phyloP scores from a whole-genome alignment of 2,888 invertebrate genomes.

The Lampropteryx suffumata region DNA sequence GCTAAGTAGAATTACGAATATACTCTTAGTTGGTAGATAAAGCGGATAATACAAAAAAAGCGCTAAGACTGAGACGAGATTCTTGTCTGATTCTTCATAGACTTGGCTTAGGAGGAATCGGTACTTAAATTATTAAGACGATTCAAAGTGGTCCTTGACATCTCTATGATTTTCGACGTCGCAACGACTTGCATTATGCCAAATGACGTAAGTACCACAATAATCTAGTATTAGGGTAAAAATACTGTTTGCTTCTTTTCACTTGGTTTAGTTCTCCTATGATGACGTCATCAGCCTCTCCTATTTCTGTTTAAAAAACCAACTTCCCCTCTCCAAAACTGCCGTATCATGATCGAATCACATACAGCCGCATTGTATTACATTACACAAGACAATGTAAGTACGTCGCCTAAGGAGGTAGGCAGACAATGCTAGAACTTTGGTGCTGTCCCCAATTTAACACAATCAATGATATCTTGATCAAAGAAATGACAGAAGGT shows the following conservation, averaged over 20 bases:
- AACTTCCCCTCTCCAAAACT: conserved; percentile 11
- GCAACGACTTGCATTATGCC: too few relatives aligned
- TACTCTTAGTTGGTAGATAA: too few relatives aligned
- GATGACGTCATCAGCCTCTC: conserved; percentile 3
- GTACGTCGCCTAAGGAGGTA: neutral
- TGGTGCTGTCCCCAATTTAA: conserved; percentile 9
- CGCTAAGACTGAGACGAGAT: too few relatives aligned
- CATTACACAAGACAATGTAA: conserved; percentile 27
- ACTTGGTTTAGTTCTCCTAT: neutral
- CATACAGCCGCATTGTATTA: conserved; percentile 27
- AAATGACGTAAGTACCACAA: too few relatives aligned
- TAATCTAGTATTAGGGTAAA: too few relatives aligned
- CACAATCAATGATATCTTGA: conserved; percentile 34
- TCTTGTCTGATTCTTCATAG: too few relatives aligned
- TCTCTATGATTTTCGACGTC: too few relatives aligned
- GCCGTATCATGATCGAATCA: conserved; percentile 22
- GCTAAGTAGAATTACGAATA: too few relatives aligned
- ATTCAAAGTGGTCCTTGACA: too few relatives aligned
- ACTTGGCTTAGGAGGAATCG: too few relatives aligned
- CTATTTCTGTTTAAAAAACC: conserved; percentile 11
- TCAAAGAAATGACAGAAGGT: conserved; percentile 3
- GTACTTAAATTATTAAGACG: too few relatives aligned
- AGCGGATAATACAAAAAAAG: too few relatives aligned
- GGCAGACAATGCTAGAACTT: conserved; percentile 18
- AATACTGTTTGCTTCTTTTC: neutral